phyloP scores from a whole-genome alignment of 2,113 vertebrate species.

The Seriola aureovittata region DNA sequence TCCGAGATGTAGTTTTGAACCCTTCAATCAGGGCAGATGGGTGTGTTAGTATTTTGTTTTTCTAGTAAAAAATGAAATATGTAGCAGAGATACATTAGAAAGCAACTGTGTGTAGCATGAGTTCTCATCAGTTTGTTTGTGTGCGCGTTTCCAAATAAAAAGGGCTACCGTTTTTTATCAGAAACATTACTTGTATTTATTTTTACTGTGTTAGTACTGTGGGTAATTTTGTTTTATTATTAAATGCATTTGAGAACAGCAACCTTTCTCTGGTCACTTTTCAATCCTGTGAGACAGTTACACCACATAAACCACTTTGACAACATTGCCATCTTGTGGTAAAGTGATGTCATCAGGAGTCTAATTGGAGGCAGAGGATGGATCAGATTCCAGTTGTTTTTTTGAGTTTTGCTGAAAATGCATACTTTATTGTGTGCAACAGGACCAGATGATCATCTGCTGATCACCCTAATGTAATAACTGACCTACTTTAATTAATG shows the following conservation, averaged over 20 bases:
- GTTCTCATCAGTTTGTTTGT: slow-evolving; percentile 70
- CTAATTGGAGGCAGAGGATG: background rate
- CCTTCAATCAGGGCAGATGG: slow-evolving; percentile 61
- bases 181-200: slow-evolving; percentile 69
- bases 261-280: slow-evolving; percentile 35
- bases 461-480: background rate
- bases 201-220: slow-evolving; percentile 75
- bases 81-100: slow-evolving; percentile 78
- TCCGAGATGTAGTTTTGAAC: slow-evolving; percentile 65
- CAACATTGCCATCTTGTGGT: slow-evolving; percentile 77
- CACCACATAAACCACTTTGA: slow-evolving; percentile 26
- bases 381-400: background rate
- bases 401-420: background rate
- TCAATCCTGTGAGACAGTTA: background rate
- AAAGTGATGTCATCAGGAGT: slow-evolving; percentile 36
- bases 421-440: background rate
- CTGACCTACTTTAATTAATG: background rate
- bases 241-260: slow-evolving; percentile 76
- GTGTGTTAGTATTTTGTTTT: slow-evolving; percentile 51
- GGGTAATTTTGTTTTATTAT: slow-evolving; percentile 55
- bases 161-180: slow-evolving; percentile 85
- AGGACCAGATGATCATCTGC: background rate
- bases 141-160: slow-evolving; percentile 77
- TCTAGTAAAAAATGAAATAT: slow-evolving; percentile 60
- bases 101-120: slow-evolving; percentile 82